phyloP scores from a whole-genome alignment of 2,797 vertebrate genomes.

The Melopsittacus undulatus region DNA sequence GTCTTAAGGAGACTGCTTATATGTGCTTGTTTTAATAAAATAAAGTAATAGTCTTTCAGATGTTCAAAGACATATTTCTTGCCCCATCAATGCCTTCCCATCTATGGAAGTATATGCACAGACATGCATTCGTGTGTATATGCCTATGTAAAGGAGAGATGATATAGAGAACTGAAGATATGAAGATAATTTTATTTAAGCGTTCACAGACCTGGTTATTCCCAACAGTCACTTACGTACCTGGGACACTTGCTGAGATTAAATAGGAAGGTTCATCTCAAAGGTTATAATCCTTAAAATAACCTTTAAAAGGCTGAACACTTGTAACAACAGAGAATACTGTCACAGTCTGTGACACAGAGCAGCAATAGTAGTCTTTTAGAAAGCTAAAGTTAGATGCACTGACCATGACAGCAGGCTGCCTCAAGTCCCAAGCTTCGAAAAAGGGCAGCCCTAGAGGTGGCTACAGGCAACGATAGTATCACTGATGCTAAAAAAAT shows the following conservation, averaged over 20 bases:
- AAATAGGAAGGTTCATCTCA: constrained; percentile 6
- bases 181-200: background rate
- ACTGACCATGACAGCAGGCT: background rate
- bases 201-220: background rate
- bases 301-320: background rate
- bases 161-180: background rate
- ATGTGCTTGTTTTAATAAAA: background rate
- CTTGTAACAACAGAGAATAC: background rate
- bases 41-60: background rate
- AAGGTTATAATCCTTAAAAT: constrained; percentile 37
- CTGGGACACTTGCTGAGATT: background rate
- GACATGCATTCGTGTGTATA: background rate
- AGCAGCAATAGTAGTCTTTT: background rate
- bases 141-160: background rate
- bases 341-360: accelerated
- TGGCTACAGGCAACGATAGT: background rate
- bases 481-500: background rate
- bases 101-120: background rate
- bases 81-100: background rate
- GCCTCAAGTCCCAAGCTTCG: background rate
- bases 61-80: background rate
- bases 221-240: background rate
- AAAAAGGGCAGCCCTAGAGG: background rate
- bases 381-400: background rate
- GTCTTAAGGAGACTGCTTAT: background rate